Base-by-base conservation (phyloP, 1,140 invertebrate genomes). In the Plectus sambesii region DNA sequence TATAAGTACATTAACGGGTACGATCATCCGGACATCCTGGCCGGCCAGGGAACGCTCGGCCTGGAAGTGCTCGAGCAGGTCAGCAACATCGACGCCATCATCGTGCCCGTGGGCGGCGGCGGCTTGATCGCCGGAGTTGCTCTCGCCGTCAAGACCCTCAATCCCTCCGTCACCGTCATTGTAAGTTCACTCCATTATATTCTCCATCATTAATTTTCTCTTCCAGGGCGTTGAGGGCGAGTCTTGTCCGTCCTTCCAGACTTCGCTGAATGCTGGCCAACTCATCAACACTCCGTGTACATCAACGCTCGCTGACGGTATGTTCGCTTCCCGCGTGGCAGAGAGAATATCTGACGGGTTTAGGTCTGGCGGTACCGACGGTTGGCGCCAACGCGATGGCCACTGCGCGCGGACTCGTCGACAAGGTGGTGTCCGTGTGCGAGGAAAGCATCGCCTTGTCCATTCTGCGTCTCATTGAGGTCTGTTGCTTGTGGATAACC, bases 1-100 rank as follows among this genome's bases (percentile, higher is more conserved):
- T 71, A 84, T 22, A 77, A 79, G 8, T 92, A 92, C 61, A 83
- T 88, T 29, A 88, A 87, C 70, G 85, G 85, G 79, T 85, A 88
- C 65, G 87, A 92, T 70, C 84, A 92, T 71, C 86, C 87, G 0
- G 78, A 89, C 60, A 87, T 93, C 35, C 81, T 93, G 71, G 85
- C 87, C 2, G 88, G 87, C 0, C 87, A 90, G 71, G 88, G 88
- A 6, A 92, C 87, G 0, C 79, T 89, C 55, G 88, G 85, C 1
- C 66, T 92, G 51, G 88, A 93, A 70, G 88, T 93, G 37, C 66
- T 87, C 3, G 85, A 89, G 63, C 84, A 90, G 69, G 61, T 64
- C 15, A 50, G 59, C 23, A 69, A 76, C 47, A 52, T 77, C 5
- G 75, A 76, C 58, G 73, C 73, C 9, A 68, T 75, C 47, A 58